Evolutionary conservation across 2,797 vertebrate genomes (phyloP), one percentile per base, ranked within the genome.

Genomic region (Molothrus ater): DNA sequence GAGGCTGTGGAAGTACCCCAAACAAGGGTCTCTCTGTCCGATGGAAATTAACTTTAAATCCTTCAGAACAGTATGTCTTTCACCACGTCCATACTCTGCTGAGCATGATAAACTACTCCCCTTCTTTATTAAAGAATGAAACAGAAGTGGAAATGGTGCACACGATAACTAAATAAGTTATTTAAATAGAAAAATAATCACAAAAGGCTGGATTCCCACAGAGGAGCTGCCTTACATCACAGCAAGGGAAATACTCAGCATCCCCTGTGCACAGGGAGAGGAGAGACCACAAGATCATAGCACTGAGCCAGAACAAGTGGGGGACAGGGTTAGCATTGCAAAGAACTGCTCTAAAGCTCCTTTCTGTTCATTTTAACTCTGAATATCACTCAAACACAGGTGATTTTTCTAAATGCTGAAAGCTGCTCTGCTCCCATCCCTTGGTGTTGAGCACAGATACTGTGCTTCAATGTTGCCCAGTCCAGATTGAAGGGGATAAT

Each of bases 61-160:
- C 92, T 88, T 81, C 88, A 75, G 80, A 88, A 92, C 83, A 92
- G 34, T 63, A 11, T 57, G 82, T 63, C 93, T 90, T 93, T 94
- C 88, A 94, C 76, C 73, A 75, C 1, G 0, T 32, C 89, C 60
- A 14, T 59, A 50, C 47, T n/a, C 84, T 48, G 64, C 59, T 0
- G 6, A 87, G 63, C 47, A 63, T 40, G 86, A 92, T 51, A 91
- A 96, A 91, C 71, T 60, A 50, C 31, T 73, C 75, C 38, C 47
- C 57, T 92, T 85, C 50, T 54, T 88, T 64, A 79, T 26, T 64
- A 68, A 56, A 36, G 80, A 60, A 59, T 16, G 61, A 68, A 91
- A 75, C 2, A 48, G 80, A 91, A 76, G 60, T 79, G 71, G 70
- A 51, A 92, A 59, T 0, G 3, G 65, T 7, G 48, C 61, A 28